Base-by-base conservation (phyloP, 35 echinoderm and acorn worm genomes). In the Chiridota heheva region DNA sequence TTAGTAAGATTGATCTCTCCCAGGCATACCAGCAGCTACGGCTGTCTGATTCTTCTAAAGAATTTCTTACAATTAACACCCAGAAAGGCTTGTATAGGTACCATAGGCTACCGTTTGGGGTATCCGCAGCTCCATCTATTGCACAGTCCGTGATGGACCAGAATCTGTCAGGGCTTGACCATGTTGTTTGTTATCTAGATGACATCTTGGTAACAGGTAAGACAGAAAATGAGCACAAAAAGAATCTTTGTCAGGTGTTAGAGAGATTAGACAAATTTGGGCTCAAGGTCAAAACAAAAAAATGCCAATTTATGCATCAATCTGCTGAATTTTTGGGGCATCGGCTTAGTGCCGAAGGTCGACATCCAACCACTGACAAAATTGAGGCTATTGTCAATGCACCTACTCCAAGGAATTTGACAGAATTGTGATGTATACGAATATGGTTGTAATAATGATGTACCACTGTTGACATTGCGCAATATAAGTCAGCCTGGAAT, bases 71-170 rank as follows among this genome's bases (percentile, higher is more conserved):
- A 0, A 82, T 87, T 37, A 83, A 76, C 42, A 92, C 77, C 29
- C 90, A 87, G 63, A 71, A 69, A n/a, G 90, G 84, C 26, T 58
- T 86, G 20, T 87, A 76, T 66, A 47, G 53, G 35, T 92, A 91
- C 42, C 79, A 51, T 30, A 67, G 82, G 35, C 37, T 87, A 20
- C 90, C 90, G 18, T 82, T 74, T 31, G 86, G 86, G 12, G 35
- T 89, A 41, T 58, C 86, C n/a, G 30, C 49, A 31, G 49, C 63
- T 1, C 86, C 86, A 2, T 45, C 58, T 12, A 89, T 89, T 47
- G 81, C 62, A 45, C 67, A 89, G 33, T 18, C 40, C 36, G 64
- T 43, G 1, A 89, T 89, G 58, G 85, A 88, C 41, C 62, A 31
- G 29, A 6, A 81, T 2, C 47, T 81, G 42, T 63, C 42, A 65